Conservation (phyloP, 2,888 invertebrate genomes). For the Drosophila suboccidentalis region DNA sequence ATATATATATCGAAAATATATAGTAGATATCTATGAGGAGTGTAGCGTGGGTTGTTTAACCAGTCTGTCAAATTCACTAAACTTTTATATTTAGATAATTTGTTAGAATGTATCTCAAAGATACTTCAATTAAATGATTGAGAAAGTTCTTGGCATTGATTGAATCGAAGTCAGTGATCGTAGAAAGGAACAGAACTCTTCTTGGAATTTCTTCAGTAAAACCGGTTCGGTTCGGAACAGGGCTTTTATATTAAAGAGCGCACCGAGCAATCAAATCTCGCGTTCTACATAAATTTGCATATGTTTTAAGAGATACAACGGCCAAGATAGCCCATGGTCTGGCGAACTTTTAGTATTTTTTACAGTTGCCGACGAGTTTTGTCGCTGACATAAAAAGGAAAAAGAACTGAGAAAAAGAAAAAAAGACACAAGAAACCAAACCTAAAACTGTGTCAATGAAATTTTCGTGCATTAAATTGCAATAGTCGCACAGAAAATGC, state of each 20-base stretch:
- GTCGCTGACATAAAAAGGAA: conserved; percentile 37
- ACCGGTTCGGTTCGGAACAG: conserved; percentile 35
- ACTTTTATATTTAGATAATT: conserved; percentile 4
- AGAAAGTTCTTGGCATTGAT: conserved; percentile 13
- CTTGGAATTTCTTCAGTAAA: conserved; percentile 23
- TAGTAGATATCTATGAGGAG: background rate
- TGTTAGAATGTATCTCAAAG: background rate
- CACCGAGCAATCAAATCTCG: conserved; percentile 28
- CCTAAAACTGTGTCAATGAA: conserved; percentile 73
- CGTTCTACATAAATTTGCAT: conserved; percentile 62
- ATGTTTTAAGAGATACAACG: conserved; percentile 38
- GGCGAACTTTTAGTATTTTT: conserved; percentile 44
- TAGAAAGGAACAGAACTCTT: background rate
- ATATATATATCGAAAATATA: background rate
- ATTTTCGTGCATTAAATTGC: conserved; percentile 67
- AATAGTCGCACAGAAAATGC: conserved; percentile 51
- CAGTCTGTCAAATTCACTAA: background rate
- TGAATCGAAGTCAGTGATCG: conserved; percentile 19
- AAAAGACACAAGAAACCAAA: conserved; percentile 14
- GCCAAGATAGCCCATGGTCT: conserved; percentile 14
- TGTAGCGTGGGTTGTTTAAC: conserved; percentile 4
- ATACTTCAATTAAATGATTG: conserved; percentile 3
- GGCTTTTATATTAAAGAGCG: conserved; percentile 17
- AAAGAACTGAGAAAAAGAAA: conserved; percentile 16
- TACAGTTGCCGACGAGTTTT: conserved; percentile 46